These are phyloP conservation scores for Rhodeus uyekii DNA, from an alignment of 2,797 vertebrate species.

Conservation along the genomic window DNA sequence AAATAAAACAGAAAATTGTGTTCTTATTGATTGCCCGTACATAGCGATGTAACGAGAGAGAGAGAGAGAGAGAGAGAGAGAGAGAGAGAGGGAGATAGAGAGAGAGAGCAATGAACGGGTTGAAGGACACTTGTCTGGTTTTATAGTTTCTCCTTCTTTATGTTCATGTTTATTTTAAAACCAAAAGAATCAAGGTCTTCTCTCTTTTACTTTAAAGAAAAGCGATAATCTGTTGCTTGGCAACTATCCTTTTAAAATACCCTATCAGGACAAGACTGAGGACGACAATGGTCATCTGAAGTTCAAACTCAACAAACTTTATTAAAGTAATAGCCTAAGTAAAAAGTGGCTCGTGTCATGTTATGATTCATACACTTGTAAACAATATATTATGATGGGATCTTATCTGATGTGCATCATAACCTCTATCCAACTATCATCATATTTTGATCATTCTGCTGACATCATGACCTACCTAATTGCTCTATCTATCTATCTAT, in stretches of 20 bases:
- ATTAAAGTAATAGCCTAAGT: neutral
- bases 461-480: neutral
- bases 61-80: neutral
- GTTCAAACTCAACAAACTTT: neutral
- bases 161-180: conserved; percentile 60
- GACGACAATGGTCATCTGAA: conserved; percentile 16
- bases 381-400: conserved; percentile 2
- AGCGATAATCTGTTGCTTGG: conserved; percentile 72
- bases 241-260: conserved; percentile 68
- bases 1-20: too few species aligned
- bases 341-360: neutral
- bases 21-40: too few species aligned
- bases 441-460: neutral
- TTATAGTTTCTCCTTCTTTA: conserved; percentile 42
- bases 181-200: conserved; percentile 65
- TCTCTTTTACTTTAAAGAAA: conserved; percentile 68
- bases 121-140: conserved; percentile 56
- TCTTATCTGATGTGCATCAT: too few species aligned
- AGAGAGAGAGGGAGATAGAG: neutral
- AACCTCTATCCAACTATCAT: too few species aligned
- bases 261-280: conserved; percentile 44
- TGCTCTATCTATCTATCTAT: too few species aligned
- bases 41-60: too few species aligned
- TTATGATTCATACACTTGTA: neutral
- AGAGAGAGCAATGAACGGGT: conserved; percentile 23